Evolutionary conservation across 2,888 invertebrate genomes (phyloP).

Genomic region (Drosophila sordidula): DNA sequence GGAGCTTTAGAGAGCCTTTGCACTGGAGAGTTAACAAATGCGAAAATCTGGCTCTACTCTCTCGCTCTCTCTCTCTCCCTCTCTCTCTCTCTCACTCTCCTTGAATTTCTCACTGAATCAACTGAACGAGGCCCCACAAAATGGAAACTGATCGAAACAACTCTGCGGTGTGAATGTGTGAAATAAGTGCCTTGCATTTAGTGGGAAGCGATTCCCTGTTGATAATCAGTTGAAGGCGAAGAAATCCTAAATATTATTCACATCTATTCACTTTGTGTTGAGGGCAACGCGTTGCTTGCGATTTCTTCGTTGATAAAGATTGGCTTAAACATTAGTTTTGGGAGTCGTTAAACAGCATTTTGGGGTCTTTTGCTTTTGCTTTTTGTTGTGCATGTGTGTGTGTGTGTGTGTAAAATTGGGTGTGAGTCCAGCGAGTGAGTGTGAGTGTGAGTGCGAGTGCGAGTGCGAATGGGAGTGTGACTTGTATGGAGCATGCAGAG

Average conservation of each 20-base stretch:
- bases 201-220: not conserved
- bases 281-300: constrained; percentile 30
- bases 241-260: constrained; percentile 7
- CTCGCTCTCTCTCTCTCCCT: not conserved
- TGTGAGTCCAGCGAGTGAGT: constrained; percentile 23
- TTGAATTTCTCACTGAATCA: constrained; percentile 13
- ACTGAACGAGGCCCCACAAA: constrained; percentile 25
- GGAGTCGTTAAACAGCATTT: constrained; percentile 12
- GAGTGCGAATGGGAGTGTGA: constrained; percentile 30
- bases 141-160: constrained; percentile 82
- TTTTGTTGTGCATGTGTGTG: not conserved
- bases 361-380: constrained; percentile 2
- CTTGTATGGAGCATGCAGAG: constrained; percentile 68
- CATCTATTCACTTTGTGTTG: constrained; percentile 16
- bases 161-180: constrained; percentile 72
- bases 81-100: not conserved
- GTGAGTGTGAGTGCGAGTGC: constrained; percentile 23
- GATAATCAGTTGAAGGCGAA: constrained; percentile 7
- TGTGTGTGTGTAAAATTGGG: constrained; percentile 22
- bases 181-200: constrained; percentile 2
- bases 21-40: constrained; percentile 16
- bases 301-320: constrained; percentile 18
- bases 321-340: constrained; percentile 5
- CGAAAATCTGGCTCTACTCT: constrained; percentile 20
- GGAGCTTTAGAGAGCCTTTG: constrained; percentile 14